Percentiles rank a stretch among this genome's conserved stretches.
phyloP scores from a whole-genome alignment of 2,113 vertebrate species.

The Eurystomus gularis region DNA sequence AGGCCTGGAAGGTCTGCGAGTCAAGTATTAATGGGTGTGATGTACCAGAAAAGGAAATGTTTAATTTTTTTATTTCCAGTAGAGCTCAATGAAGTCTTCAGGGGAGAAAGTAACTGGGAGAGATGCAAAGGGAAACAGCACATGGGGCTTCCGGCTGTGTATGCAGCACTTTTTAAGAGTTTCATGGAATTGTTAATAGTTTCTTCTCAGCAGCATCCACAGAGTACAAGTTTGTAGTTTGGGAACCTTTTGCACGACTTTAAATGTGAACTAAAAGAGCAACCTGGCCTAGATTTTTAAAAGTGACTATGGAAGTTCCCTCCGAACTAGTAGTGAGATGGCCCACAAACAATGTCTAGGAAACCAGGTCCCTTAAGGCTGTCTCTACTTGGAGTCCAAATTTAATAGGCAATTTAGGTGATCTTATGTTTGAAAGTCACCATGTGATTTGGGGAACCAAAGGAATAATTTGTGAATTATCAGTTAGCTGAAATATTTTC shows the following conservation, averaged over 20 bases:
- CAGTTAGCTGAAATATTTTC: not conserved
- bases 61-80: constrained; percentile 4
- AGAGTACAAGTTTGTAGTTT: not conserved
- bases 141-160: not conserved
- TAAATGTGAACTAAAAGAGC: not conserved
- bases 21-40: constrained; percentile 8
- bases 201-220: not conserved
- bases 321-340: not conserved
- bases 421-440: not conserved
- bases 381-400: not conserved
- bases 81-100: constrained; percentile 21
- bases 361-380: not conserved
- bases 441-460: not conserved
- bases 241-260: not conserved
- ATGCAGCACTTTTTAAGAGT: not conserved
- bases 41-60: not conserved
- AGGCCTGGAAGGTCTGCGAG: not conserved
- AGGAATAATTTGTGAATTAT: not conserved
- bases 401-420: not conserved
- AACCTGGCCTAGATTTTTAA: not conserved
- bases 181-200: not conserved
- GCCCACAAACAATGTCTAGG: not conserved
- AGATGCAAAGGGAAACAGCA: not conserved
- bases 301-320: not conserved
- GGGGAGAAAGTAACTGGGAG: not conserved